Evolutionary conservation across 1,140 invertebrate species (phyloP), one percentile per base, ranked within the genome.

Genomic region (Halotydeus destructor): DNA sequence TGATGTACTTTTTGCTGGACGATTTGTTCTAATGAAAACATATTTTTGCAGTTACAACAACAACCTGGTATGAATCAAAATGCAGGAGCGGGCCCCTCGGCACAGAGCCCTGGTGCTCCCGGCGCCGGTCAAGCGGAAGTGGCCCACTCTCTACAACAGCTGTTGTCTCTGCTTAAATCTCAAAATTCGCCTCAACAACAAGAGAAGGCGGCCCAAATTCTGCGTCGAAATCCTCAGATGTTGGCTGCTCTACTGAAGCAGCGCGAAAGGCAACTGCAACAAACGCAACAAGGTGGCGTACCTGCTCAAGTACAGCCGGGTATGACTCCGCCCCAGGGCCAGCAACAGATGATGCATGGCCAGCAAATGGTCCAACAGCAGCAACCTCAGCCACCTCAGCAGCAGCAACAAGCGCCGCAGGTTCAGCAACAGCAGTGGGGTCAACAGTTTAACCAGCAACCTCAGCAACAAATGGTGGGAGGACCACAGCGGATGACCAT

Each of bases 161-260:
- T 94, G 12, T 74, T 94, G 68, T 71, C 76, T 41, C 86, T 83
- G 28, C 66, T 94, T 22, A 75, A 80, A 51, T 82, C 78, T 53
- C 83, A 84, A 12, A 75, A 74, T 43, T 76, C 77, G n/a, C 79
- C 78, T 35, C 83, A 91, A 52, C 83, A 89, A 55, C 86, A 94
- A 54, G 75, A 81, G 54, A 80, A 89, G 63, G 82, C 94, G 38
- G 65, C 93, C 22, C 73, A 76, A 50, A 88, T 96, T 52, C 70
- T 96, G 33, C 91, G 89, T 60, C 77, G 76, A 34, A 88, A 94
- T 67, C 88, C 88, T 33, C 82, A 82, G 45, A 66, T 96, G 9
- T 94, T 94, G 85, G 86, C 88, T 41, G 83, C 85, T 36, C 89
- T 93, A 55, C 85, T 96, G 40, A 88, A 88, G 60, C 82, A 89